Conservation (phyloP, 2,888 invertebrate genomes). For the Masnerella sp. region DNA sequence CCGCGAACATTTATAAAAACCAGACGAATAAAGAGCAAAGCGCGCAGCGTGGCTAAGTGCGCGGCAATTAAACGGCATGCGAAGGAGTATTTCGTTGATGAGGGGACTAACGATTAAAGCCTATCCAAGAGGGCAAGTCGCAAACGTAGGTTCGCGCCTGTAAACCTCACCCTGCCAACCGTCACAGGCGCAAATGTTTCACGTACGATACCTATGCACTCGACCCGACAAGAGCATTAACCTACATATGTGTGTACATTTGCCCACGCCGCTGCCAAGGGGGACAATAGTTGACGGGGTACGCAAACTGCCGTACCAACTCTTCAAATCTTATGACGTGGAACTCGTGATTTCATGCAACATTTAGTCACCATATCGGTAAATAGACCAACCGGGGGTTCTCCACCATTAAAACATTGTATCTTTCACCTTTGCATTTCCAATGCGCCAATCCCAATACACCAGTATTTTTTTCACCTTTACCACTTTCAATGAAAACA, state of each 20-base stretch:
- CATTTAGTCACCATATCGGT: constrained; percentile 76
- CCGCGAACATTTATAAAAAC: constrained; percentile 43
- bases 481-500: too few species aligned
- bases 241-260: constrained; percentile 47
- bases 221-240: constrained; percentile 36
- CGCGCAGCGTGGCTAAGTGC: constrained; percentile 55
- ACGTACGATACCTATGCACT: constrained; percentile 49
- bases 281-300: constrained; percentile 45
- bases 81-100: constrained; percentile 71
- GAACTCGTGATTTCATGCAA: constrained; percentile 77
- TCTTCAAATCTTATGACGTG: constrained; percentile 77
- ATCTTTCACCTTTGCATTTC: constrained; percentile 19
- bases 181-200: constrained; percentile 45
- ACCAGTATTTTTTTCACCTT: too few species aligned
- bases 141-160: constrained; percentile 61
- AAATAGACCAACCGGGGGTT: constrained; percentile 66
- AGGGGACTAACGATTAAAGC: constrained; percentile 72
- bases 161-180: constrained; percentile 48
- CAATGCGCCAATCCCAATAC: too few species aligned
- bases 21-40: constrained; percentile 52
- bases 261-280: constrained; percentile 19
- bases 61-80: constrained; percentile 73
- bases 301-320: constrained; percentile 61
- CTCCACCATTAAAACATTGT: constrained; percentile 35
- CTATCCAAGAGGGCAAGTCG: constrained; percentile 65